These are phyloP conservation scores for Nebria salina DNA, from an alignment of 2,888 invertebrate species.

Conservation along the genomic window DNA sequence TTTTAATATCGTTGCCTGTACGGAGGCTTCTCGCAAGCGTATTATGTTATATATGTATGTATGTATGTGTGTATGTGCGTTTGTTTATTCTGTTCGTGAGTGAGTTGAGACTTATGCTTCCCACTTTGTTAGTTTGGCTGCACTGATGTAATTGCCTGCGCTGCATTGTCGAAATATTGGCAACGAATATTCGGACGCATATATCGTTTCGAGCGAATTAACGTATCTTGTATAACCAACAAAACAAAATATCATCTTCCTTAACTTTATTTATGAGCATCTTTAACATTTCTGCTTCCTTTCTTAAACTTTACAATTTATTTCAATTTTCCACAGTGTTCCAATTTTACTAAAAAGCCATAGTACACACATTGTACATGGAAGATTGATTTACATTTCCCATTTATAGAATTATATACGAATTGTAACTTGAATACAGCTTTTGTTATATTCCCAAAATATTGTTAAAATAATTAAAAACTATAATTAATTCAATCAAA, in stretches of 20 bases:
- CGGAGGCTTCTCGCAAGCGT: neutral
- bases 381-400: too few relatives aligned
- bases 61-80: neutral
- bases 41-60: neutral
- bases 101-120: constrained; percentile 26
- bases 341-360: neutral
- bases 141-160: constrained; percentile 36
- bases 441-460: too few relatives aligned
- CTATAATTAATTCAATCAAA: too few relatives aligned
- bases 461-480: too few relatives aligned
- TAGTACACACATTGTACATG: neutral
- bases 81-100: constrained; percentile 2
- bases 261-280: neutral
- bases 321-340: neutral
- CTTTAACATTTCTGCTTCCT: neutral
- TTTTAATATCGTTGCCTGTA: constrained; percentile 36
- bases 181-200: constrained; percentile 25
- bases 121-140: constrained; percentile 11
- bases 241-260: constrained; percentile 1
- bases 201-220: constrained; percentile 33
- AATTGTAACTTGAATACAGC: too few relatives aligned
- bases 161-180: constrained; percentile 41
- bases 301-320: neutral
- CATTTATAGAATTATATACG: too few relatives aligned
- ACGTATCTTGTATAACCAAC: neutral